Evolutionary conservation across 2,888 invertebrate genomes (phyloP), one percentile per base, ranked within the genome.

Genomic region (Tillus elongatus): DNA sequence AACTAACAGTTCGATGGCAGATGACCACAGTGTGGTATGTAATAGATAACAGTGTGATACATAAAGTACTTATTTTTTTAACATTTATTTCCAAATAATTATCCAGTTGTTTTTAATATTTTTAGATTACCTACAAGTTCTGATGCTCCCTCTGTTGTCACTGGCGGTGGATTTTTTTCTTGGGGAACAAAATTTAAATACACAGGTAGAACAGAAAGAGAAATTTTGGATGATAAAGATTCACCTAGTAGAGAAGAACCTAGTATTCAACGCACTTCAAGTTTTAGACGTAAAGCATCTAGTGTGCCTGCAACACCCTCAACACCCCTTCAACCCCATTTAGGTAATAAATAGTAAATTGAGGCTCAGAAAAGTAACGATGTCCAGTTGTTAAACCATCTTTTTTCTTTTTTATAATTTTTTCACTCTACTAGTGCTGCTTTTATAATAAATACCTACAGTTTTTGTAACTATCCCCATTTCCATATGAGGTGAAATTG

Each of bases 111-210:
- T n/a, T n/a, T n/a, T n/a, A n/a, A n/a, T n/a, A n/a, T n/a, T n/a
- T n/a, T n/a, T n/a, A 91, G 91, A 44, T 74, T 91, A 61, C 81
- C 86, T 40, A 84, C 86, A 44, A 88, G 90, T 46, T 81, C 85
- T 41, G 87, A 90, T 63, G 88, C 88, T 33, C 65, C 64, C 10
- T 83, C 89, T 36, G 85, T 87, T 46, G 82, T 89, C 45, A 85
- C 88, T 11, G 89, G 92, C 35, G 91, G 91, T 33, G 88, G 90
- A 32, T 76, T 92, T 54, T 92, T 92, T 69, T 90, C 90, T 13
- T 86, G 89, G 81, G 91, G 92, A 39, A 90, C 91, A 15, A 91
- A 91, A 69, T 92, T 93, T 66, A 83, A 87, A 56, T 93, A 93
- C 68, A 80, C 85, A 11, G 93, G 93, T 1, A 75, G 92, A 51